Percentiles rank a stretch among this genome's conserved stretches.
These are phyloP conservation scores for Pseudomyrmex dendroicus DNA, from an alignment of 1,140 invertebrate genomes.

Conservation along the genomic window DNA sequence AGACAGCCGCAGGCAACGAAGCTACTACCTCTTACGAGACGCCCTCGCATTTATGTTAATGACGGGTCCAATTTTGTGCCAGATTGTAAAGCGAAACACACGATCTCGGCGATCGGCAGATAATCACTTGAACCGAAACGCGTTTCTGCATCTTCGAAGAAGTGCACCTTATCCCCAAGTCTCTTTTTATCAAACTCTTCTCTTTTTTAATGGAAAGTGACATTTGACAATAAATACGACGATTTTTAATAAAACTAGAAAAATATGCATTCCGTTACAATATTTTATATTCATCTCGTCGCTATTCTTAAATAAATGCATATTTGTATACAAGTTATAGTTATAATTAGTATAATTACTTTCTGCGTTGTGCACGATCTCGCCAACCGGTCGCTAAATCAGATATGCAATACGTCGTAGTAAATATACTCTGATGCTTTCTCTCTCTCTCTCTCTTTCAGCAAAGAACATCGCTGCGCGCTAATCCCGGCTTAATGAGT, in stretches of 20 bases:
- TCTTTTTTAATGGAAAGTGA: not conserved
- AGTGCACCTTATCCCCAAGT: no score
- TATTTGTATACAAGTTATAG: not conserved
- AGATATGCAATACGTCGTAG: not conserved
- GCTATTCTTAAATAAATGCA: not conserved
- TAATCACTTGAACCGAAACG: slow-evolving; percentile 1
- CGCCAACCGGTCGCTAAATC: slow-evolving; percentile 15
- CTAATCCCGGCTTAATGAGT: slow-evolving; percentile 33
- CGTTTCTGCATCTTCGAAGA: not conserved
- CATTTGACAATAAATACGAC: no score
- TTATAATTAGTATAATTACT: slow-evolving; percentile 44
- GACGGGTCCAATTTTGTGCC: slow-evolving; percentile 16
- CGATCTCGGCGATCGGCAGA: slow-evolving; percentile 8
- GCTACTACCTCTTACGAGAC: slow-evolving; percentile 34
- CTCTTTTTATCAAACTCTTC: slow-evolving; percentile 2
- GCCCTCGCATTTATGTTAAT: slow-evolving; percentile 58
- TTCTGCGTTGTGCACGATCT: slow-evolving; percentile 16
- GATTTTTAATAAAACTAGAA: no score
- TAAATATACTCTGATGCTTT: slow-evolving; percentile 10
- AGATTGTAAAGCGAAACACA: slow-evolving; percentile 40
- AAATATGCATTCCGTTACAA: not conserved
- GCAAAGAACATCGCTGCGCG: not conserved
- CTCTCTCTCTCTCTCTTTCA: not conserved
- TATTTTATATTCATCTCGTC: not conserved
- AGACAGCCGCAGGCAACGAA: not conserved